Evolutionary conservation across 1,140 invertebrate species (phyloP).

Genomic region (Teleogryllus occipitalis): DNA sequence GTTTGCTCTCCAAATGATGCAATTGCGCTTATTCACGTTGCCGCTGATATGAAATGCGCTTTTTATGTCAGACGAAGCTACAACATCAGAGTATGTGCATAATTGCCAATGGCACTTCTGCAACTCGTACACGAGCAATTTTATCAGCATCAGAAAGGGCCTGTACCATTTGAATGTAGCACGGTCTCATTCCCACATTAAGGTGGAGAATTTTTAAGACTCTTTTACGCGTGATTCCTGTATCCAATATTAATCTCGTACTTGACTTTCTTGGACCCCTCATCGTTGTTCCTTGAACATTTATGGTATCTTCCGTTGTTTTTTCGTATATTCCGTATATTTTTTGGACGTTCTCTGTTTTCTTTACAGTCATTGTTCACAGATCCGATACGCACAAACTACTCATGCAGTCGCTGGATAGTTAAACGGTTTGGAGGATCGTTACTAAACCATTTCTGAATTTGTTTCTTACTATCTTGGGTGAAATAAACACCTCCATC

Average conservation of each 20-base stretch:
- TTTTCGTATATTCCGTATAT: no score
- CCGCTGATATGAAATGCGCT: no score
- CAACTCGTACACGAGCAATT: neutral
- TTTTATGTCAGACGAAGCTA: neutral
- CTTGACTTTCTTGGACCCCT: neutral
- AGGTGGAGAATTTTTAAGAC: slow-evolving; percentile 4
- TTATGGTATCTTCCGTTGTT: neutral
- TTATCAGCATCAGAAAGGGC: neutral
- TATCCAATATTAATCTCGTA: neutral
- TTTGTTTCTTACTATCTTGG: neutral
- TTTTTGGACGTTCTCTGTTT: neutral
- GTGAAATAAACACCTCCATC: neutral
- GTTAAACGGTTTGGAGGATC: neutral
- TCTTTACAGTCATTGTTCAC: neutral
- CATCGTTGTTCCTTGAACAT: neutral
- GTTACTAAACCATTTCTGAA: neutral
- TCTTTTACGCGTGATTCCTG: neutral
- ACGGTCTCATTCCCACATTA: neutral
- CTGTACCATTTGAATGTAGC: neutral
- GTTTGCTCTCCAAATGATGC: no score
- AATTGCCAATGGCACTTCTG: neutral
- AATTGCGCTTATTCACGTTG: no score
- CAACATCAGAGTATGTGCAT: neutral
- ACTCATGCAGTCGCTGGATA: neutral
- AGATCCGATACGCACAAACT: neutral